These are phyloP conservation scores for Hermaeophaga mercurialis DNA, from an alignment of 2,888 invertebrate species.

Conservation along the genomic window DNA sequence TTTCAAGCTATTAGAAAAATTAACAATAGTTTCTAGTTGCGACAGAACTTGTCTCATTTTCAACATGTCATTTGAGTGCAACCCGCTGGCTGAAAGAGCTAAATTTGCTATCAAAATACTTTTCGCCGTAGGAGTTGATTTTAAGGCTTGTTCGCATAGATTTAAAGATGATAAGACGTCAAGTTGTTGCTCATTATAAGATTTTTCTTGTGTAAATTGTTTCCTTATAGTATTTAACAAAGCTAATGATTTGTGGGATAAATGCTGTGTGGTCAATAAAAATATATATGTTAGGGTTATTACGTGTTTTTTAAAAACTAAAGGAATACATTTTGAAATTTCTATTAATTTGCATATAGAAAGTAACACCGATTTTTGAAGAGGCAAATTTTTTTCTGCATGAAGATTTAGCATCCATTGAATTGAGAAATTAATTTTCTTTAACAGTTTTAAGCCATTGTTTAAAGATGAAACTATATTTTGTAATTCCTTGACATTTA, in stretches of 20 bases:
- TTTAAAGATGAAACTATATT: slow-evolving; percentile 62
- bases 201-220: slow-evolving; percentile 65
- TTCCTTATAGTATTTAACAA: slow-evolving; percentile 70
- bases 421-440: slow-evolving; percentile 59
- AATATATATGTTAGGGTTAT: slow-evolving; percentile 74
- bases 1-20: slow-evolving; percentile 64
- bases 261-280: slow-evolving; percentile 79
- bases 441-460: slow-evolving; percentile 58
- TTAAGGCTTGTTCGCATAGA: slow-evolving; percentile 71
- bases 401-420: slow-evolving; percentile 70
- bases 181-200: slow-evolving; percentile 68
- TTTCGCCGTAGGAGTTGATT: slow-evolving; percentile 58
- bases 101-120: slow-evolving; percentile 53
- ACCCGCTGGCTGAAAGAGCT: slow-evolving; percentile 61
- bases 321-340: slow-evolving; percentile 77
- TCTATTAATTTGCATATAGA: slow-evolving; percentile 82
- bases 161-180: slow-evolving; percentile 77
- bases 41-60: slow-evolving; percentile 67
- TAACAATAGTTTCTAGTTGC: slow-evolving; percentile 68
- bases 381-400: slow-evolving; percentile 73
- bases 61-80: slow-evolving; percentile 67
- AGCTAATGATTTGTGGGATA: slow-evolving; percentile 74
- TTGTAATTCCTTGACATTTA: slow-evolving; percentile 63
- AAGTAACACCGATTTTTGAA: slow-evolving; percentile 76
- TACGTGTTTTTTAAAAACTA: slow-evolving; percentile 71